phyloP scores from a whole-genome alignment of 37 sponge, comb jelly and placozoan genomes.

The Spongia lamella region DNA sequence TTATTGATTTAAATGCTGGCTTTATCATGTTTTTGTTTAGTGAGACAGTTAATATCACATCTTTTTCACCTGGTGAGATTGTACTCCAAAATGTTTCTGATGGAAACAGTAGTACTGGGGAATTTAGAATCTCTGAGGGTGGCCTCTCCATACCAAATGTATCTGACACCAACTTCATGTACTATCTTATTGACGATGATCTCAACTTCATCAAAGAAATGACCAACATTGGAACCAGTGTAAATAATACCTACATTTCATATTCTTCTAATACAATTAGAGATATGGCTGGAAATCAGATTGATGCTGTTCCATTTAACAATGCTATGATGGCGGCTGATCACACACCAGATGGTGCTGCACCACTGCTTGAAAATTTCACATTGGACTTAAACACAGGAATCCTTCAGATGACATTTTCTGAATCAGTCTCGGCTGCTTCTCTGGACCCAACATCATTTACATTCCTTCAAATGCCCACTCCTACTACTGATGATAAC shows the following conservation, averaged over 20 bases:
- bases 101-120: conserved; percentile 4
- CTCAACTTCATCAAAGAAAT: conserved; percentile 80
- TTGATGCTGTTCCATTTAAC: conserved; percentile 47
- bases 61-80: conserved; percentile 36
- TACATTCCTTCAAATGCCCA: conserved; percentile 16
- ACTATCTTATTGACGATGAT: conserved; percentile 63
- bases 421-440: conserved; percentile 58
- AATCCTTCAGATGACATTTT: conserved; percentile 50
- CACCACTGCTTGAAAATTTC: conserved; percentile 59
- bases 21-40: conserved; percentile 61
- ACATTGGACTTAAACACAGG: conserved; percentile 80
- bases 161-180: conserved; percentile 29
- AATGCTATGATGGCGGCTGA: conserved; percentile 29
- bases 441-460: conserved; percentile 34
- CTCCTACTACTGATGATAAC: conserved; percentile 13
- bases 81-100: conserved; percentile 58
- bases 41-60: conserved; percentile 71
- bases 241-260: conserved; percentile 51
- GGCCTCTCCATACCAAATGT: conserved; percentile 35
- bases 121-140: conserved; percentile 18
- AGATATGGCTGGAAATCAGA: conserved; percentile 71
- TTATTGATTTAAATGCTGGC: conserved; percentile 68
- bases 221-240: conserved; percentile 47
- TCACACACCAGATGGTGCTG: conserved; percentile 49
- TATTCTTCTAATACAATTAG: conserved; percentile 38